phyloP scores from a whole-genome alignment of 2,113 vertebrate species.

The Pagrus major region DNA sequence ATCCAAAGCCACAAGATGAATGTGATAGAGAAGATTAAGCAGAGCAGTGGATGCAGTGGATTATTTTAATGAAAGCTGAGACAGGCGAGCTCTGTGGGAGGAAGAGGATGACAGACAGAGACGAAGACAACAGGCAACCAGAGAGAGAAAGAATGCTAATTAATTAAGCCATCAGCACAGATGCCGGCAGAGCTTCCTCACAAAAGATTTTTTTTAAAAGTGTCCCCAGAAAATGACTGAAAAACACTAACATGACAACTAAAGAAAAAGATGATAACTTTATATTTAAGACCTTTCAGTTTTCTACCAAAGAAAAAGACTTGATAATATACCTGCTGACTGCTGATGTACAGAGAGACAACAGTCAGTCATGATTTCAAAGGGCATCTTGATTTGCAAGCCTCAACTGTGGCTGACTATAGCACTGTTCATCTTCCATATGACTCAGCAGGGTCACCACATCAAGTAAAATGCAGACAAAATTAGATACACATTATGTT shows the following conservation, averaged over 20 bases:
- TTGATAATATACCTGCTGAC: neutral
- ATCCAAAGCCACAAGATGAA: neutral
- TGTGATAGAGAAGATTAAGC: neutral
- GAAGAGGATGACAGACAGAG: slow-evolving; percentile 41
- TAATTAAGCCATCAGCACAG: slow-evolving; percentile 45
- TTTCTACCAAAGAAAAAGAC: neutral
- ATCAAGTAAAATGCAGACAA: neutral
- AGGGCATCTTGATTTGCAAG: neutral
- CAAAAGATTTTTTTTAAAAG: neutral
- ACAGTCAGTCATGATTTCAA: neutral
- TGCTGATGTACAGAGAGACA: neutral
- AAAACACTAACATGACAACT: neutral
- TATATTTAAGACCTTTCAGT: neutral
- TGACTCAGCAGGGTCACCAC: neutral
- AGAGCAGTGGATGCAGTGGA: neutral
- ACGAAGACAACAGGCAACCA: slow-evolving; percentile 35
- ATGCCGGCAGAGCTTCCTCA: slow-evolving; percentile 17
- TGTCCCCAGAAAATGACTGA: neutral
- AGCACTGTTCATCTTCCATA: too few species aligned
- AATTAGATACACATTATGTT: neutral
- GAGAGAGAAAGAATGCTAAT: slow-evolving; percentile 48
- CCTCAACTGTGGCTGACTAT: neutral
- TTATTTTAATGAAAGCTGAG: slow-evolving; percentile 38
- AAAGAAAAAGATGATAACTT: neutral
- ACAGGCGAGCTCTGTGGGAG: slow-evolving; percentile 41